phyloP scores from a whole-genome alignment of 2,113 vertebrate species.

The Struthio camelus region DNA sequence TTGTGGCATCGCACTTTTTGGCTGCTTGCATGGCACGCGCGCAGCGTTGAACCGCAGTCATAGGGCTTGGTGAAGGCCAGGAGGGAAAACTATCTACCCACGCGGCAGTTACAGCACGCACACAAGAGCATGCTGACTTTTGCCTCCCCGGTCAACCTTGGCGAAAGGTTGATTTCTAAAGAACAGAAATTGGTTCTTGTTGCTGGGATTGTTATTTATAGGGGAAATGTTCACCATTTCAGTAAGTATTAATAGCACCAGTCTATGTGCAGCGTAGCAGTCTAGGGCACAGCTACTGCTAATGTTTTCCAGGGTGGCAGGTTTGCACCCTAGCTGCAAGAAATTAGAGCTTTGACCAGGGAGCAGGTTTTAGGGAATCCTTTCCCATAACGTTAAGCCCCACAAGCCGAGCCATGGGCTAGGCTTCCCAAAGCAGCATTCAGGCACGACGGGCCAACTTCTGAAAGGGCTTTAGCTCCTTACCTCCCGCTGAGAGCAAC shows the following conservation, averaged over 20 bases:
- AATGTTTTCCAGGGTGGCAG: not conserved
- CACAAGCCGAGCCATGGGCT: not conserved
- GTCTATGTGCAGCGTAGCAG: not conserved
- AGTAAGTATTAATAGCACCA: not conserved
- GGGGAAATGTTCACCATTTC: not conserved
- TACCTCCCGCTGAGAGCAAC: not conserved
- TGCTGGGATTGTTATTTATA: not conserved
- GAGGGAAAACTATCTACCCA: not conserved
- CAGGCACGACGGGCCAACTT: not conserved
- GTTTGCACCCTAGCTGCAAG: not conserved
- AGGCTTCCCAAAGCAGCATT: not conserved
- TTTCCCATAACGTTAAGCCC: not conserved
- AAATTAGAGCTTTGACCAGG: not conserved
- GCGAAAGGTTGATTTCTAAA: not conserved
- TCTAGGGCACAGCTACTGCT: not conserved
- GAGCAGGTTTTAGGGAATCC: not conserved
- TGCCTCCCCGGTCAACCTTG: not conserved
- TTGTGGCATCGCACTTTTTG: accelerated
- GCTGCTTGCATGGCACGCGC: not conserved
- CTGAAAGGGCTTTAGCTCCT: not conserved
- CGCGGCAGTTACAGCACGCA: not conserved
- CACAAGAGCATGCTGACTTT: not conserved
- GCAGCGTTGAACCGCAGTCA: not conserved
- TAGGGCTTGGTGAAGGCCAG: not conserved
- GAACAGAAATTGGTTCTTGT: not conserved